phyloP scores from a whole-genome alignment of 2,888 invertebrate species.

The Brenthis hecate region DNA sequence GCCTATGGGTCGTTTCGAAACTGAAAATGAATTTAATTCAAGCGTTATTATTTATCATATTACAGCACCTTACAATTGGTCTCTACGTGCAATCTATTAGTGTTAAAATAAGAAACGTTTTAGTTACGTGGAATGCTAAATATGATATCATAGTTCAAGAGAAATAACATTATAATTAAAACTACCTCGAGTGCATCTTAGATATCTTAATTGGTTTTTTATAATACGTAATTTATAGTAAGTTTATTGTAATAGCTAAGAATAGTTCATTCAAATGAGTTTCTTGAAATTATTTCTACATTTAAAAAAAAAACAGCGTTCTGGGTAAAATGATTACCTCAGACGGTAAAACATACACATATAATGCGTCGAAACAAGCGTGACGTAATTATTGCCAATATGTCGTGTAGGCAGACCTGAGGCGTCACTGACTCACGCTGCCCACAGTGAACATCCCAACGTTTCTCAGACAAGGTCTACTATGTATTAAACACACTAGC shows the following conservation, averaged over 20 bases:
- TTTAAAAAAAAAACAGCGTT: too few relatives aligned
- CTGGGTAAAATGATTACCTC: background rate
- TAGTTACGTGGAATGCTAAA: background rate
- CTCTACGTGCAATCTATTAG: too few relatives aligned
- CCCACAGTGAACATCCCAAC: constrained; percentile 14
- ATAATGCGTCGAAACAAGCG: background rate
- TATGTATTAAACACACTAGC: background rate
- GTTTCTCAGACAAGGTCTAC: constrained; percentile 3
- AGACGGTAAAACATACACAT: background rate
- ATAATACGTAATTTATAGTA: background rate
- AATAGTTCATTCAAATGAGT: background rate
- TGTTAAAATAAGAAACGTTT: background rate
- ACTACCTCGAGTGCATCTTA: background rate
- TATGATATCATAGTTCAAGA: constrained; percentile 12
- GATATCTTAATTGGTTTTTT: background rate
- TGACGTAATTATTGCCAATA: constrained; percentile 15
- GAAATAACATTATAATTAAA: background rate
- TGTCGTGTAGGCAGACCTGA: constrained; percentile 10
- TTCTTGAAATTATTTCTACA: too few relatives aligned
- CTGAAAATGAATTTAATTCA: too few relatives aligned
- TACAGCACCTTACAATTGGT: too few relatives aligned
- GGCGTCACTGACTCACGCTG: constrained; percentile 22
- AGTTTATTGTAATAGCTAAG: background rate
- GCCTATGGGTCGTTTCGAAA: too few relatives aligned
- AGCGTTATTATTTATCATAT: too few relatives aligned